Evolutionary conservation across 2,888 invertebrate species (phyloP).

Genomic region (Phoenoteleia sp.): DNA sequence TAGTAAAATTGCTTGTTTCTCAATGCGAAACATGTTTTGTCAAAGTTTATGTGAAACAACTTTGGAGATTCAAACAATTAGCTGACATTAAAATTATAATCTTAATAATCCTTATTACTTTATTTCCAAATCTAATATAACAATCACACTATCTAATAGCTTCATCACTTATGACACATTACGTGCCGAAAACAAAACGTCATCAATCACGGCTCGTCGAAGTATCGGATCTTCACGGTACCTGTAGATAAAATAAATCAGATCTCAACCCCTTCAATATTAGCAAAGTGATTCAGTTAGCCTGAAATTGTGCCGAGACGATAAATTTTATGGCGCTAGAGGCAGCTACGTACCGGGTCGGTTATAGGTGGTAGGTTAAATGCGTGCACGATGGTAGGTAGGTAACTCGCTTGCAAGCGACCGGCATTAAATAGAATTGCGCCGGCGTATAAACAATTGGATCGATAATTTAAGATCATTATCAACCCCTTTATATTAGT

Average conservation of each 20-base stretch:
- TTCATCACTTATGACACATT: too few relatives aligned
- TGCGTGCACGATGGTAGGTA: constrained; percentile 70
- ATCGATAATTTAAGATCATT: constrained; percentile 86
- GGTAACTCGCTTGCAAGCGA: constrained; percentile 76
- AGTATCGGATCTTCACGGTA: background rate
- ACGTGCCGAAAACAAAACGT: background rate
- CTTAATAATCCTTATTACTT: too few relatives aligned
- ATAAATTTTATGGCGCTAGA: constrained; percentile 82
- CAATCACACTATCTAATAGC: too few relatives aligned
- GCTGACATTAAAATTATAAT: too few relatives aligned
- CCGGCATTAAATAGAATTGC: constrained; percentile 84
- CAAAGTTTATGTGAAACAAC: too few relatives aligned
- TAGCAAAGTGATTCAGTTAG: constrained; percentile 83
- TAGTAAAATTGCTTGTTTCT: too few relatives aligned
- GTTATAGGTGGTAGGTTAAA: constrained; percentile 75
- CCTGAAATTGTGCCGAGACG: constrained; percentile 82
- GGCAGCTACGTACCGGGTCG: constrained; percentile 68
- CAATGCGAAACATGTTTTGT: too few relatives aligned
- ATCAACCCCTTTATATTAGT: constrained; percentile 85
- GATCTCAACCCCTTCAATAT: constrained; percentile 80
- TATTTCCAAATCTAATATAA: too few relatives aligned
- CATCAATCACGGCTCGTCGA: constrained; percentile 11
- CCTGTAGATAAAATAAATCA: constrained; percentile 82
- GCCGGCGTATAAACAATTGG: constrained; percentile 86
- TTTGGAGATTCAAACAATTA: too few relatives aligned